Base-by-base conservation (phyloP, 2,797 vertebrate species). In the Sebastes wilsoni region DNA sequence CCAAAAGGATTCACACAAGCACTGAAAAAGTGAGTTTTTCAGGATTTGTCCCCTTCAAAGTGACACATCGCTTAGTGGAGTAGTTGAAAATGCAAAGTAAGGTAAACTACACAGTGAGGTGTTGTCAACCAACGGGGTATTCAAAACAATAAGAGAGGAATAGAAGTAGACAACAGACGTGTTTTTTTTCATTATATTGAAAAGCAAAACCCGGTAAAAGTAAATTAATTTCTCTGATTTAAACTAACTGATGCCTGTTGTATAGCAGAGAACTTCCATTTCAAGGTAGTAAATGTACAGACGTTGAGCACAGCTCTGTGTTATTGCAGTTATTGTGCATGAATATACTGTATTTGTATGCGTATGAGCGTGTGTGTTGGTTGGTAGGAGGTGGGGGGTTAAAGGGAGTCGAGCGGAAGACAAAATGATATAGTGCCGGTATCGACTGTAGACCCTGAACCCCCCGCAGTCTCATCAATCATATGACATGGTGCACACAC, bases 381-480 rank as follows among this genome's bases (percentile, higher is more conserved):
- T 42, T 11, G 61, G 18, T 18, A 5, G 34, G 36, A 27, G 20
- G 28, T n/a, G 32, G 42, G 9, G 30, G 12, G 30, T 69, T 71
- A 54, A 54, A 65, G 30, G 52, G 32, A 87, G 66, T 42, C 3
- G 28, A 69, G 70, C 22, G 30, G 23, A 65, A 76, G 76, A 78
- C 74, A 85, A 75, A 72, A 79, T 83, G 67, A 87, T 87, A 14
- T 54, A 83, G 78, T 67, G 80, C 56, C 22, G 64, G 66, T 86
- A 82, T 80, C 10, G 46, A 78, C 69, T 66, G 77, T 18, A 72
- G 84, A 55, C 70, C 76, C 70, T 16, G 46, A 61, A 71, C 60
- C 58, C 69, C 64, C 66, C 6, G 42, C 69, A 54, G 77, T 46
- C 46, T 87, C 90, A 91, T 90, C 85, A 66, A 81, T 90, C 87